phyloP scores from a whole-genome alignment of 2,113 vertebrate genomes.

The Puffinus mauretanicus region DNA sequence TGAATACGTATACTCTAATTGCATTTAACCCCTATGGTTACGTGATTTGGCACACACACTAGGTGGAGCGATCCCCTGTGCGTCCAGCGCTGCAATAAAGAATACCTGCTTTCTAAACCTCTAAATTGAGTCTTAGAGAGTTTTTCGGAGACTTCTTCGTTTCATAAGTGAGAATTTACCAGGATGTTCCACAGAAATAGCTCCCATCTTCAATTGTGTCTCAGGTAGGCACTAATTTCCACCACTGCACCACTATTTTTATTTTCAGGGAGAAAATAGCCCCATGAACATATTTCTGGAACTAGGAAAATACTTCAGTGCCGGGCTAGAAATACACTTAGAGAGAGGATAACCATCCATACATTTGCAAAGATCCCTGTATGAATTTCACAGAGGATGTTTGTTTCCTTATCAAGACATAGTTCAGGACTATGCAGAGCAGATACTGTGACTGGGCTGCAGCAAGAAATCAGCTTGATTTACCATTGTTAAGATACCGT shows the following conservation, averaged over 20 bases:
- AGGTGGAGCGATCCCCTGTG: too few relatives aligned
- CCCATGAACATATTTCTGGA: background rate
- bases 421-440: background rate
- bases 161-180: background rate
- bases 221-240: background rate
- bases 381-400: background rate
- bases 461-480: background rate
- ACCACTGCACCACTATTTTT: background rate
- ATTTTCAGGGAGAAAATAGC: background rate
- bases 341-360: background rate
- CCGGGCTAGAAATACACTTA: background rate
- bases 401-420: background rate
- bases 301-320: background rate
- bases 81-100: too few relatives aligned
- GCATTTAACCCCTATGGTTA: too few relatives aligned
- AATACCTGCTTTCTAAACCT: too few relatives aligned
- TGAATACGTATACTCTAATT: too few relatives aligned
- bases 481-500: background rate
- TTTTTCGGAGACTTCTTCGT: too few relatives aligned
- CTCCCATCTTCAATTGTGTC: fast-evolving
- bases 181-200: background rate
- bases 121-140: too few relatives aligned
- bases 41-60: too few relatives aligned
- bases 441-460: background rate
- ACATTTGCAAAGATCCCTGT: background rate